Percentiles rank a stretch among this genome's conserved stretches.
Evolutionary conservation across 2,797 vertebrate genomes (phyloP).

Genomic region (Enteromius trimaculatus): DNA sequence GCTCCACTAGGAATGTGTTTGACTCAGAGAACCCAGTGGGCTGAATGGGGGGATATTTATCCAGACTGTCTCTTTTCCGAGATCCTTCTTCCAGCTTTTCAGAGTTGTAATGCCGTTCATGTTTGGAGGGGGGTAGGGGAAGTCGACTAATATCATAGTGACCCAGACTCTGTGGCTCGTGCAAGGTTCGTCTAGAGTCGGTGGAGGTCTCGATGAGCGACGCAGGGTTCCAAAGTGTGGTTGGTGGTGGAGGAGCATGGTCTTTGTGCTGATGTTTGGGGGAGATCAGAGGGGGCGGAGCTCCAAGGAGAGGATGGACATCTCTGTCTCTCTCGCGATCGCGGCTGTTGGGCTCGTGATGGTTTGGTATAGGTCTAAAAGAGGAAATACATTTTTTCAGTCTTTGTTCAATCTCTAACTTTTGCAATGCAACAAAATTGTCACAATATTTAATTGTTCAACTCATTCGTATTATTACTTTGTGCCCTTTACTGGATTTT

Average conservation of each 20-base stretch:
- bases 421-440: conserved; percentile 60
- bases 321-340: conserved; percentile 83
- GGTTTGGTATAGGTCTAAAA: conserved; percentile 82
- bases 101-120: conserved; percentile 75
- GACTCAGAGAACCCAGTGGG: conserved; percentile 71
- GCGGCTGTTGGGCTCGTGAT: conserved; percentile 76
- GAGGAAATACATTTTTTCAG: conserved; percentile 56
- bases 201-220: conserved; percentile 86
- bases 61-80: conserved; percentile 78
- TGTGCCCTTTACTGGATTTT: background rate
- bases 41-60: conserved; percentile 83
- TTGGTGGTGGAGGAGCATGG: conserved; percentile 79
- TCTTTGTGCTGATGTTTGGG: conserved; percentile 89
- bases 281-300: conserved; percentile 94
- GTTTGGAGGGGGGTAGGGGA: conserved; percentile 75
- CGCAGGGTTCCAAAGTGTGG: conserved; percentile 94
- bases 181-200: conserved; percentile 81
- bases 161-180: conserved; percentile 75
- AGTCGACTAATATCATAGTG: conserved; percentile 84
- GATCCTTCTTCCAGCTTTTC: conserved; percentile 83
- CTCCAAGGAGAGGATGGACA: conserved; percentile 86
- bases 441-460: background rate
- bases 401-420: conserved; percentile 62
- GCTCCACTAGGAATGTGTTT: conserved; percentile 88
- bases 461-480: no score